Conservation (phyloP, 2,888 invertebrate genomes). For the Tetragonisca angustula region DNA sequence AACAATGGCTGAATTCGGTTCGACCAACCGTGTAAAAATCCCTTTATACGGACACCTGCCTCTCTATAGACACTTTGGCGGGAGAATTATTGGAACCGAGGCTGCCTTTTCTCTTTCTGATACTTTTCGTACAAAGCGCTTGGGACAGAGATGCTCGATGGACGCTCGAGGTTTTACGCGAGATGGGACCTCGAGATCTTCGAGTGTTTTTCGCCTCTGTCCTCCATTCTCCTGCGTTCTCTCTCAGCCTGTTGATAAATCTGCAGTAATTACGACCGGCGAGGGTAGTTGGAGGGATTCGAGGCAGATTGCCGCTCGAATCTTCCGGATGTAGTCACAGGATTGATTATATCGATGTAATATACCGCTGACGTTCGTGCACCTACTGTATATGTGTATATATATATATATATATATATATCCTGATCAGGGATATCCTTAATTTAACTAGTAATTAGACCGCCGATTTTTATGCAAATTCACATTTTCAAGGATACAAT, state of each 20-base stretch:
- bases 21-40: constrained; percentile 41
- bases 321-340: constrained; percentile 10
- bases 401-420: background rate
- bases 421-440: background rate
- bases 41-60: background rate
- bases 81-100: constrained; percentile 22
- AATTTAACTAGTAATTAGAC: background rate
- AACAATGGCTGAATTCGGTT: constrained; percentile 40
- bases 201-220: background rate
- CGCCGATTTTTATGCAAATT: too few species aligned
- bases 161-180: too few species aligned
- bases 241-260: constrained; percentile 48
- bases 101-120: constrained; percentile 6
- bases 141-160: background rate
- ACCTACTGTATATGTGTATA: background rate
- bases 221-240: background rate
- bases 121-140: constrained; percentile 17
- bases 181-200: too few species aligned
- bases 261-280: constrained; percentile 38
- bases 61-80: constrained; percentile 26
- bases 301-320: constrained; percentile 31
- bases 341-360: constrained; percentile 12
- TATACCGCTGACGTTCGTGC: background rate
- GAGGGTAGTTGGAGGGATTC: constrained; percentile 15
- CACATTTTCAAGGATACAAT: too few species aligned